These are phyloP conservation scores for Lacerta agilis DNA, from an alignment of 2,797 vertebrate species.

Conservation along the genomic window DNA sequence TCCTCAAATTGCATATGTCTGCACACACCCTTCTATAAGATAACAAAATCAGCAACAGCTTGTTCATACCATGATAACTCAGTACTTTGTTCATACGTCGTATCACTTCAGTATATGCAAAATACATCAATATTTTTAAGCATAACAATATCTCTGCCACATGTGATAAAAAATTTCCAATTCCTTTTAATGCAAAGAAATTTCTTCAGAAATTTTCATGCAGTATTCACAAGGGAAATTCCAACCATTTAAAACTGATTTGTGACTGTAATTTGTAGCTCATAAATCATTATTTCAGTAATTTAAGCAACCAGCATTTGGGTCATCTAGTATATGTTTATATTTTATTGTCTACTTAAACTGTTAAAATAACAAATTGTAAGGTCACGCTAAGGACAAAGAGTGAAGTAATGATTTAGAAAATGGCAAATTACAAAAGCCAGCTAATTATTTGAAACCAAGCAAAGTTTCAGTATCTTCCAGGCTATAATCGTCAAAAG, in stretches of 20 bases:
- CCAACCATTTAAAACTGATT: slow-evolving; percentile 37
- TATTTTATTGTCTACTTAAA: slow-evolving; percentile 47
- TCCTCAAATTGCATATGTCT: not conserved
- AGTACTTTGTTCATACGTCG: not conserved
- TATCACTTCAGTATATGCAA: not conserved
- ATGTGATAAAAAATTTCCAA: not conserved
- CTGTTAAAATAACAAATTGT: slow-evolving; percentile 44
- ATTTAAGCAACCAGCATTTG: slow-evolving; percentile 32
- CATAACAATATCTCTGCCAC: not conserved
- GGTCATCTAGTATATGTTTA: slow-evolving; percentile 35
- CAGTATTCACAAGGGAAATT: slow-evolving; percentile 16
- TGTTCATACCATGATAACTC: not conserved
- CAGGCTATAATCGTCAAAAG: not conserved
- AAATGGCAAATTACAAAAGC: slow-evolving; percentile 25
- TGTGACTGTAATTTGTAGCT: slow-evolving; percentile 43
- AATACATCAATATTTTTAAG: slow-evolving; percentile 22
- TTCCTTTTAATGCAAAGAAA: slow-evolving; percentile 10
- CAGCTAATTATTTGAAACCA: slow-evolving; percentile 37
- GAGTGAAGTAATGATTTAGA: slow-evolving; percentile 40
- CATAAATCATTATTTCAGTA: slow-evolving; percentile 45
- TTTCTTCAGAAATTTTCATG: slow-evolving; percentile 24
- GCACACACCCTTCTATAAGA: not conserved
- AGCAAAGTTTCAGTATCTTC: slow-evolving; percentile 17
- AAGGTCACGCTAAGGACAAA: slow-evolving; percentile 43
- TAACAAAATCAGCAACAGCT: slow-evolving; percentile 1